Evolutionary conservation across 1,140 invertebrate genomes (phyloP), one percentile per base, ranked within the genome.

Genomic region (Neodiprion fabricii): DNA sequence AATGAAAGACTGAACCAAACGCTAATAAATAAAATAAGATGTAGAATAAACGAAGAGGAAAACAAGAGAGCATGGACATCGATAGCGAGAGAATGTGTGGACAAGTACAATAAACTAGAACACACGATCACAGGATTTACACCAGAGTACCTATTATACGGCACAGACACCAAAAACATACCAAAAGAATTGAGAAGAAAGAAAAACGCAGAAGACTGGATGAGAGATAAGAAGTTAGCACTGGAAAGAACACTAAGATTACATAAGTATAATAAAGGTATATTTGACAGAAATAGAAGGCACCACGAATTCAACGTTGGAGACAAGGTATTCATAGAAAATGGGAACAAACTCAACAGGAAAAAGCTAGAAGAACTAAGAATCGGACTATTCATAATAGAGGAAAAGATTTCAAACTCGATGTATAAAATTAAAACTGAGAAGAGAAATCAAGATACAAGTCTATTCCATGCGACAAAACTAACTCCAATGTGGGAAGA

Each of bases 271-370:
- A 74, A 73, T 66, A 72, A 74, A 68, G 53, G 61, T 40, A 47
- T 77, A 21, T 70, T 65, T 70, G 72, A 79, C 48, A 79, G 74
- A 67, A 77, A 77, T 71, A 77, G 74, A 76, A 75, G 65, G 70
- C n/a, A 75, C 21, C 68, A 75, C 67, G 49, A 70, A 67, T 79
- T 77, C 17, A 76, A 77, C 40, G 50, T 17, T 69, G 78, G 72
- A 40, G 75, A 79, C 61, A 47, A 67, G 11, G 75, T 77, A 48
- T 78, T 68, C 47, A 53, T 78, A 50, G 71, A 70, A 73, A 75
- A 77, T 65, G 74, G 71, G 48, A 75, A 77, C 69, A 73, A 66
- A 73, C 47, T 77, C 23, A 74, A 77, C 47, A 66, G 72, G 21
- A 69, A 76, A 70, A 76, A 76, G 72, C 12, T 76, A 17, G 75